phyloP scores from a whole-genome alignment of 2,797 vertebrate genomes.

The Crocodylus rhombifer region DNA sequence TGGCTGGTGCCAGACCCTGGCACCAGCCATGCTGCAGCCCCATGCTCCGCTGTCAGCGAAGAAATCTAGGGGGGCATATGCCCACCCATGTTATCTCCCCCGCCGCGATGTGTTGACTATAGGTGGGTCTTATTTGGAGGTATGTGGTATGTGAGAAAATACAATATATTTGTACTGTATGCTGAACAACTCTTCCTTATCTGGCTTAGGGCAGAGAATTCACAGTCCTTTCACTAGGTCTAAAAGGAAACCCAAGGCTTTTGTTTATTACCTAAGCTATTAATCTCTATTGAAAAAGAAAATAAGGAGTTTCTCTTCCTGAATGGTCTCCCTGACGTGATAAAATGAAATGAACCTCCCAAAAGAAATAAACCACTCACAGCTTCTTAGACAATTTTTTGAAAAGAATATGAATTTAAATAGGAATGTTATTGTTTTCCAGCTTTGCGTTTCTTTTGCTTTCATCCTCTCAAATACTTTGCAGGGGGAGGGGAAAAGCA shows the following conservation, averaged over 20 bases:
- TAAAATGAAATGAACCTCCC: not conserved
- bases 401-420: not conserved
- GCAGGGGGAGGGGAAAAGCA: not conserved
- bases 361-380: not conserved
- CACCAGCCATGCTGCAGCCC: too few relatives aligned
- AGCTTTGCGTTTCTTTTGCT: not conserved
- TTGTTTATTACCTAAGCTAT: not conserved
- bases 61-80: too few relatives aligned
- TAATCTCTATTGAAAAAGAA: not conserved
- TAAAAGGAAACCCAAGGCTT: not conserved
- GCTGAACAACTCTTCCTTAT: not conserved
- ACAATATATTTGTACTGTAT: not conserved
- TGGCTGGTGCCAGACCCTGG: too few relatives aligned
- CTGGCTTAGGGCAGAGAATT: not conserved
- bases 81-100: too few relatives aligned
- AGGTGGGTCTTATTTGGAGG: too few relatives aligned
- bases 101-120: too few relatives aligned
- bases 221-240: not conserved
- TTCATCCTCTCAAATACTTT: not conserved
- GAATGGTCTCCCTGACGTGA: not conserved
- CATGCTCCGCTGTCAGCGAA: too few relatives aligned
- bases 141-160: too few relatives aligned
- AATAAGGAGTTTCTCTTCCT: not conserved
- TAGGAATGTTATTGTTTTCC: not conserved
- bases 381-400: not conserved